Percentiles rank a stretch among this genome's conserved stretches.
Evolutionary conservation across 2,113 vertebrate species (phyloP).

Genomic region (Thinocorus orbignyianus): DNA sequence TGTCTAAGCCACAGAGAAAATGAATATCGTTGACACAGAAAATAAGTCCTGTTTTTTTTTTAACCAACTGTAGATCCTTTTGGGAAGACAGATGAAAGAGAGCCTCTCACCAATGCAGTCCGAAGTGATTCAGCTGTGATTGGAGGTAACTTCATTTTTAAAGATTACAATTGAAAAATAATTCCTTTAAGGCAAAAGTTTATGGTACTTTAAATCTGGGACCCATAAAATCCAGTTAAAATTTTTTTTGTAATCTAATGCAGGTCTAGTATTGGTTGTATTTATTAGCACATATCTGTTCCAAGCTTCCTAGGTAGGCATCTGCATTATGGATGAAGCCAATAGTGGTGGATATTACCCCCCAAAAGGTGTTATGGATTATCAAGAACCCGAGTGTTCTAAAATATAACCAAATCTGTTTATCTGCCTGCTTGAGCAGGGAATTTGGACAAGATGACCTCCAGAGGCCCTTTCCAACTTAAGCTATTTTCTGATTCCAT

Average conservation of each 20-base stretch:
- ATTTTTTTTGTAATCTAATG: background rate
- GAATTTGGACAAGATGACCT: background rate
- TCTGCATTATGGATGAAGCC: background rate
- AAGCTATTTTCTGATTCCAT: background rate
- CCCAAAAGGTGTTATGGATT: background rate
- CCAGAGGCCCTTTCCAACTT: background rate
- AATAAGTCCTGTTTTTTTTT: background rate
- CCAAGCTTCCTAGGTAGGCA: background rate
- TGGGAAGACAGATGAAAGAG: slow-evolving; percentile 84
- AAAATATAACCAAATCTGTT: background rate
- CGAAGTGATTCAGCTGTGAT: slow-evolving; percentile 87
- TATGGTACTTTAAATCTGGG: background rate
- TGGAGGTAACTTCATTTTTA: slow-evolving; percentile 75
- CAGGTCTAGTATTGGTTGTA: background rate
- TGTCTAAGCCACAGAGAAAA: background rate
- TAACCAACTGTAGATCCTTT: slow-evolving; percentile 82
- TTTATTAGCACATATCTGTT: background rate
- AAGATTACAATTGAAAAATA: background rate
- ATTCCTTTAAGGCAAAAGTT: background rate
- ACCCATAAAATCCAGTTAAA: background rate
- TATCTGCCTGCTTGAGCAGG: background rate
- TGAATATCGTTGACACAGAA: background rate
- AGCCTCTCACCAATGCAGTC: slow-evolving; percentile 79
- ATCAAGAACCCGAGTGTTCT: background rate
- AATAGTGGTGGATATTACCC: background rate